Base-by-base conservation (phyloP, 2,888 invertebrate genomes). In the Orthosia gothica region DNA sequence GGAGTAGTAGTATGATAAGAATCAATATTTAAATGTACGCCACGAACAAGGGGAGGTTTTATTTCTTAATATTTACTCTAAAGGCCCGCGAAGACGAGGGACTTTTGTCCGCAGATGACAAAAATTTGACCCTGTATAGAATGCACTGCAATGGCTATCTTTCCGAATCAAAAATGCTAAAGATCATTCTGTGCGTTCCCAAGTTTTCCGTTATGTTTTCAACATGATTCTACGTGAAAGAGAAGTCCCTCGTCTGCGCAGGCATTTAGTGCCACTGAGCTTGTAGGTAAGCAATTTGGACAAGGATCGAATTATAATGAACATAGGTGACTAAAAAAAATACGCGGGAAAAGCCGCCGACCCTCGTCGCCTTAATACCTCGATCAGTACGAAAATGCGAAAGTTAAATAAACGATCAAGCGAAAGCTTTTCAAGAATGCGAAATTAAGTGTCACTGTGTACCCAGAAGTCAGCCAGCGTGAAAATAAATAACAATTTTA, bases 401-500 rank as follows among this genome's bases (percentile, higher is more conserved):
- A 74, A 79, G 69, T 52, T 66, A 79, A 79, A 79, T 64, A 65
- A 57, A 68, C 57, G 47, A 66, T 79, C 61, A 79, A 57, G 26
- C 40, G 59, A 52, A 73, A 73, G 55, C 40, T 74, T 79, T 79
- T 75, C 58, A 80, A 81, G 76, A 75, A 80, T 68, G 67, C 67
- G 59, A 80, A 79, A 75, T 68, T 81, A 66, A 63, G 75, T 80
- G 63, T 74, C 58, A 45, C 54, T 67, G 62, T 66, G 74, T 58
- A 70, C 55, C 50, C 45, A 54, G n/a, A 11, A 40, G 52, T 69
- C 74, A 66, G 1, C 9, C n/a, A 50, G 57, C 57, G 50, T 70
- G 58, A 75, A 74, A 59, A 67, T 76, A 80, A 75, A 81, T 68
- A 76, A 80, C 70, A 79, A 81, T 76, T 76, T 68, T 71, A 76